phyloP scores from a whole-genome alignment of 1,140 invertebrate species.

The Calephelis virginiensis region DNA sequence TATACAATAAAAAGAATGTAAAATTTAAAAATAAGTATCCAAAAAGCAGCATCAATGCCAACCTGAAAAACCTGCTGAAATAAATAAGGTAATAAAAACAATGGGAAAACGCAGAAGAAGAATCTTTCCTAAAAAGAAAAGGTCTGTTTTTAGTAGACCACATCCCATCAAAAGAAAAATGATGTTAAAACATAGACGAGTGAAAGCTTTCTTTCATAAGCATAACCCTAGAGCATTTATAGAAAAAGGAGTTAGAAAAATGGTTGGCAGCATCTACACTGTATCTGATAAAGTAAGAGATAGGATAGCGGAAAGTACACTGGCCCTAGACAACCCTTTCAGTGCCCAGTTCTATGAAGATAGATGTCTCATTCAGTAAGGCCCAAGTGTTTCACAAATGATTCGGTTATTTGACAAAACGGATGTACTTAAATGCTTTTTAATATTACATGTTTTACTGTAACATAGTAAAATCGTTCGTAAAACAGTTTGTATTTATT shows the following conservation, averaged over 20 bases:
- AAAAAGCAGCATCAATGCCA: constrained; percentile 28
- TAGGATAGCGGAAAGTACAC: constrained; percentile 52
- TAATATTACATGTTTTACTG: too few species aligned
- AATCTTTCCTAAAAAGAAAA: constrained; percentile 51
- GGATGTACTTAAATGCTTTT: too few species aligned
- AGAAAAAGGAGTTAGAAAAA: constrained; percentile 40
- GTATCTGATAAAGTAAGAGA: constrained; percentile 54
- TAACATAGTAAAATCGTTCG: too few species aligned
- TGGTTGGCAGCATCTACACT: constrained; percentile 52
- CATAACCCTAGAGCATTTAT: constrained; percentile 44
- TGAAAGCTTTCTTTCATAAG: constrained; percentile 54
- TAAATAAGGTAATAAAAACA: constrained; percentile 13
- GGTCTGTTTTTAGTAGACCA: constrained; percentile 56
- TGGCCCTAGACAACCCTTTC: constrained; percentile 56
- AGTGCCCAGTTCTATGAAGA: constrained; percentile 58
- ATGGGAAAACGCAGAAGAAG: constrained; percentile 49
- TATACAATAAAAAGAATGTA: constrained; percentile 30
- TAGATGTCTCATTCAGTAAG: constrained; percentile 40
- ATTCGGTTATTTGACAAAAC: too few species aligned
- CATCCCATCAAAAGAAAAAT: constrained; percentile 59
- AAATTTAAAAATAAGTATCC: constrained; percentile 27
- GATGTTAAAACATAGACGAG: constrained; percentile 43
- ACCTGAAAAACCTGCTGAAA: constrained; percentile 4
- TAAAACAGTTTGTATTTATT: too few species aligned
- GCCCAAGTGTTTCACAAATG: too few species aligned